phyloP scores from a whole-genome alignment of 2,113 vertebrate species.

The Alces alces region DNA sequence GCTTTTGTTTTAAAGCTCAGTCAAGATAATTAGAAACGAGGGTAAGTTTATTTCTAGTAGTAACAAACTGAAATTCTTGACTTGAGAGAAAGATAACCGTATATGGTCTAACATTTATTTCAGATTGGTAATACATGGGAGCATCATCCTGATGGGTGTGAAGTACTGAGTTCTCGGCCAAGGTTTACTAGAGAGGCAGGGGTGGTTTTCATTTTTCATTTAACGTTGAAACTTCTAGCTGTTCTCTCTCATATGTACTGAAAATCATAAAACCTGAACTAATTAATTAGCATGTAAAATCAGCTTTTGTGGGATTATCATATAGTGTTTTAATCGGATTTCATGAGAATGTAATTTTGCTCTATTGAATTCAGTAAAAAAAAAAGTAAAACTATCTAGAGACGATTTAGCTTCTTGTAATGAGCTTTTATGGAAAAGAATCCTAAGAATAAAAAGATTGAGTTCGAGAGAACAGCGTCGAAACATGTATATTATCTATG shows the following conservation, averaged over 20 bases:
- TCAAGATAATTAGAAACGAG: slow-evolving; percentile 54
- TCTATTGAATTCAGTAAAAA: background rate
- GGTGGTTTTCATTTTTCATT: background rate
- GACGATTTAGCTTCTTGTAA: background rate
- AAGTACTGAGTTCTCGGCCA: background rate
- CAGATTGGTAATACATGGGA: background rate
- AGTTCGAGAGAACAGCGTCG: too few relatives aligned
- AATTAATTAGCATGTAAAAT: background rate
- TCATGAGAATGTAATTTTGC: background rate
- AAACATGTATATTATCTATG: too few relatives aligned
- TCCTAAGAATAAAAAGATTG: background rate
- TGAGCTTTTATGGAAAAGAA: background rate
- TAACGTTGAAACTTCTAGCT: background rate
- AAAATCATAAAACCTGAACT: background rate
- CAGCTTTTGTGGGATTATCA: background rate
- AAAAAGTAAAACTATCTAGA: background rate
- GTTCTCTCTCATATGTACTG: background rate
- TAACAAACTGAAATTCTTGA: slow-evolving; percentile 43
- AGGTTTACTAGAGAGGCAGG: background rate
- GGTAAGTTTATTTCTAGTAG: slow-evolving; percentile 31
- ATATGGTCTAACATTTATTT: background rate
- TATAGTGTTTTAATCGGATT: background rate
- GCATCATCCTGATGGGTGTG: background rate
- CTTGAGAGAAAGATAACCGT: slow-evolving; percentile 8
- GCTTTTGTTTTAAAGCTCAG: slow-evolving; percentile 63